phyloP scores from a whole-genome alignment of 2,888 invertebrate species.

The Caenorhabditis sp. region DNA sequence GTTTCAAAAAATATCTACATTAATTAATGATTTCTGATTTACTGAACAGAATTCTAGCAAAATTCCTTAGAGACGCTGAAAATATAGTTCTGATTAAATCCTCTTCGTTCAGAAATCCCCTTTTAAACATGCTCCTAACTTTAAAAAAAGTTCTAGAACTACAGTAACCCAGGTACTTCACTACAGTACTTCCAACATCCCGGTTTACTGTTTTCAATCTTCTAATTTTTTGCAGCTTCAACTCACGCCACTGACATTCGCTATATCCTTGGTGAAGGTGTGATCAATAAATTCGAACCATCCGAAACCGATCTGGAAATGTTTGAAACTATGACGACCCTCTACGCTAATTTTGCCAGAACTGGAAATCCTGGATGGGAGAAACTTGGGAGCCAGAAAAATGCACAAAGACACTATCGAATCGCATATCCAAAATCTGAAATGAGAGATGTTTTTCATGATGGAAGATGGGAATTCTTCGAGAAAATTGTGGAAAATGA shows the following conservation, averaged over 20 bases:
- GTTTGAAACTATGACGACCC: conserved; percentile 43
- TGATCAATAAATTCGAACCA: conserved; percentile 51
- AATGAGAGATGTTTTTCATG: conserved; percentile 22
- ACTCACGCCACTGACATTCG: conserved; percentile 55
- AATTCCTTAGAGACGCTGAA: too few relatives aligned
- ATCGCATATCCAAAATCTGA: conserved; percentile 20
- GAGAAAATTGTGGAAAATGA: conserved; percentile 14
- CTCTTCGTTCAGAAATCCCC: too few relatives aligned
- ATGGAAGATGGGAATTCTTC: conserved; percentile 13
- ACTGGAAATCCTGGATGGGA: conserved; percentile 36
- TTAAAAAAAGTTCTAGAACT: too few relatives aligned
- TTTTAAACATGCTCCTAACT: too few relatives aligned
- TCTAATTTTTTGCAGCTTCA: conserved; percentile 23
- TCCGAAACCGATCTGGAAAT: conserved; percentile 45
- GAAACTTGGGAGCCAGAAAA: conserved; percentile 2
- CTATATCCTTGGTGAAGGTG: conserved; percentile 53
- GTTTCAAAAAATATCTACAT: too few relatives aligned
- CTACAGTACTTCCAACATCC: too few relatives aligned
- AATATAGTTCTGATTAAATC: too few relatives aligned
- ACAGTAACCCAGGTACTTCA: too few relatives aligned
- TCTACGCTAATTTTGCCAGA: conserved; percentile 57
- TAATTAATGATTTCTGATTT: too few relatives aligned
- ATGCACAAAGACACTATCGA: conserved; percentile 9
- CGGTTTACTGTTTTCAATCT: too few relatives aligned
- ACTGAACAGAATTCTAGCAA: too few relatives aligned